Evolutionary conservation across 2,888 invertebrate genomes (phyloP).

Genomic region (Phorcus lineatus): DNA sequence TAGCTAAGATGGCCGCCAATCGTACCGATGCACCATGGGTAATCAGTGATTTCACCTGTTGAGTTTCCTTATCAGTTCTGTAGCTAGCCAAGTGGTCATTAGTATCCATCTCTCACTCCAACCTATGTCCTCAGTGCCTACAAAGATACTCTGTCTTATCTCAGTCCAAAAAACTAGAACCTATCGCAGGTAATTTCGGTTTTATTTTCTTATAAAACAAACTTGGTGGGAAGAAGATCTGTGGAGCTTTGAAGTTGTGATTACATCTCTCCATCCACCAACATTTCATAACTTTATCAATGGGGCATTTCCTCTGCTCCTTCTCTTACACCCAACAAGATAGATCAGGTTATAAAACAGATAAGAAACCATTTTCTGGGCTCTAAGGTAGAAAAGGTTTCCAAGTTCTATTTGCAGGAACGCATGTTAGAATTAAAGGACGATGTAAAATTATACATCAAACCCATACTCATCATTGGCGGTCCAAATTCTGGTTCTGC

Average conservation of each 20-base stretch:
- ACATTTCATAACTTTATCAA: conserved; percentile 17
- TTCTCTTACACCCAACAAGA: too few relatives aligned
- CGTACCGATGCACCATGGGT: not conserved
- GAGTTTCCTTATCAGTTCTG: not conserved
- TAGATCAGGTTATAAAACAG: too few relatives aligned
- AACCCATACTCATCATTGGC: too few relatives aligned
- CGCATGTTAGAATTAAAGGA: too few relatives aligned
- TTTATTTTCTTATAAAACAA: conserved; percentile 6
- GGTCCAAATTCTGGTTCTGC: too few relatives aligned
- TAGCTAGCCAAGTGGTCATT: conserved; percentile 11
- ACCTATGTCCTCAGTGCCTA: not conserved
- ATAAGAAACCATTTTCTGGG: too few relatives aligned
- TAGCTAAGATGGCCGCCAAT: too few relatives aligned
- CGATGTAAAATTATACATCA: too few relatives aligned
- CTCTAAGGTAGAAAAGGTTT: too few relatives aligned
- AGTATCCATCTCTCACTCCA: not conserved
- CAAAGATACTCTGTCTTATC: not conserved
- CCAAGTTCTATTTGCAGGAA: too few relatives aligned
- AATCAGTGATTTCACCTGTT: conserved; percentile 2
- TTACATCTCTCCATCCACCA: not conserved
- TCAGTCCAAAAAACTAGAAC: not conserved
- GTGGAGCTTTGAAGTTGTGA: conserved; percentile 1
- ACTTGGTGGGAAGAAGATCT: not conserved
- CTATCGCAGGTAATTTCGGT: not conserved
- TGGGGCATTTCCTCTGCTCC: too few relatives aligned